Percentiles rank a stretch among this genome's conserved stretches.
Conservation (phyloP, 2,113 vertebrate genomes). For the Athene cunicularia region DNA sequence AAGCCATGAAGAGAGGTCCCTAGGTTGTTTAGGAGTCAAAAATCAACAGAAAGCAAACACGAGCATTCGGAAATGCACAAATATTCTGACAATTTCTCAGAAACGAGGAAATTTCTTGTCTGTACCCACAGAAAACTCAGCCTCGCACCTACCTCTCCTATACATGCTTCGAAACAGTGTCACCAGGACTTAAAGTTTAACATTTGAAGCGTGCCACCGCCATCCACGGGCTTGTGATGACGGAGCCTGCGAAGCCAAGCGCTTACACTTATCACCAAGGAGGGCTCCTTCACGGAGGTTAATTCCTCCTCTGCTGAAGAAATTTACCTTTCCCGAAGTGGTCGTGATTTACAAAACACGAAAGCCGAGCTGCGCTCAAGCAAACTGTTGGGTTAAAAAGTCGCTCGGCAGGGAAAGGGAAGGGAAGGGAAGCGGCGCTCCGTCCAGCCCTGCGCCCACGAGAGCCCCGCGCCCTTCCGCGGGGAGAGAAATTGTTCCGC, state of each 20-base stretch:
- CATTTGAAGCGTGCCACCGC: background rate
- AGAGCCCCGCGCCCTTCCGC: background rate
- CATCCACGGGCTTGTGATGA: background rate
- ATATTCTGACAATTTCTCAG: background rate
- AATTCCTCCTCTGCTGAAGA: constrained; percentile 8
- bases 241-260: background rate
- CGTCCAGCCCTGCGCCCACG: background rate
- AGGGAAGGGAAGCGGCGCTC: background rate
- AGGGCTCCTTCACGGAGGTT: constrained; percentile 1
- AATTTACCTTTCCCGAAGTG: constrained; percentile 34
- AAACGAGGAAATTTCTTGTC: background rate
- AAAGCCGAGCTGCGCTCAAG: background rate
- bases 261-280: background rate
- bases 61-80: rapidly evolving
- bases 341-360: background rate
- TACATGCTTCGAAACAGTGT: background rate
- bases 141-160: background rate
- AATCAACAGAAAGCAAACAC: background rate
- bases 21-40: background rate
- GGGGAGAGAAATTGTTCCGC: background rate
- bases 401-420: background rate
- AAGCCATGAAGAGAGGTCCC: background rate
- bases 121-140: background rate
- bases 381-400: background rate
- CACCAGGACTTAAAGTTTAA: background rate